Evolutionary conservation across 1,140 invertebrate species (phyloP).

Genomic region (Saccostrea glomerata): DNA sequence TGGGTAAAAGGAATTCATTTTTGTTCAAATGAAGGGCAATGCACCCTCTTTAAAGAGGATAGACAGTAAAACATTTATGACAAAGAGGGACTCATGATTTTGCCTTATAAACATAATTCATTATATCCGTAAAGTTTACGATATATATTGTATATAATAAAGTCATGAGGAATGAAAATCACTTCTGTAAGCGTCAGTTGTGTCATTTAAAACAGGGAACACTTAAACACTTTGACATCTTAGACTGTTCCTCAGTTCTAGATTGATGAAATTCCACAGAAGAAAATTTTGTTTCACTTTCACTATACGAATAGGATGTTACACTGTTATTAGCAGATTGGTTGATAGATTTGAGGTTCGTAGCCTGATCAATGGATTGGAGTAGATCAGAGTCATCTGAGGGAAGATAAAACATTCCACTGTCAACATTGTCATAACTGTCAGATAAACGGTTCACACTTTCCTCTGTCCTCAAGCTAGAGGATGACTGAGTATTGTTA

Average conservation of each 20-base stretch:
- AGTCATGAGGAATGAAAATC: too few species aligned
- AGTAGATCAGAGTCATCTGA: constrained; percentile 38
- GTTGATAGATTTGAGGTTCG: background rate
- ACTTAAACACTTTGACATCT: constrained; percentile 75
- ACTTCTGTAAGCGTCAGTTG: too few species aligned
- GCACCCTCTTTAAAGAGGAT: too few species aligned
- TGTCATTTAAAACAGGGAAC: too few species aligned
- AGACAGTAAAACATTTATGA: too few species aligned
- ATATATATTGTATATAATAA: too few species aligned
- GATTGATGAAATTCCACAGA: constrained; percentile 39
- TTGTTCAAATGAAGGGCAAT: too few species aligned
- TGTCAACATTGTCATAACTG: constrained; percentile 49
- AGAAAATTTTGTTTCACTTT: constrained; percentile 41
- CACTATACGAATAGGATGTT: constrained; percentile 40
- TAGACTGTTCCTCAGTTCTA: background rate
- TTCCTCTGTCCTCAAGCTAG: background rate
- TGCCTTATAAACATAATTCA: too few species aligned
- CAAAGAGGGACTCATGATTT: too few species aligned
- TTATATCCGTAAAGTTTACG: too few species aligned
- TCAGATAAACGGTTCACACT: constrained; percentile 37
- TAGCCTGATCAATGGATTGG: background rate
- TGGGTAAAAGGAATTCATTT: too few species aligned
- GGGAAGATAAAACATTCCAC: constrained; percentile 39
- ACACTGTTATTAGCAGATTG: constrained; percentile 11
- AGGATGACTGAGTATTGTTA: background rate